Base-by-base conservation (phyloP, 1,140 invertebrate species). In the Neoseiulus cucumeris region DNA sequence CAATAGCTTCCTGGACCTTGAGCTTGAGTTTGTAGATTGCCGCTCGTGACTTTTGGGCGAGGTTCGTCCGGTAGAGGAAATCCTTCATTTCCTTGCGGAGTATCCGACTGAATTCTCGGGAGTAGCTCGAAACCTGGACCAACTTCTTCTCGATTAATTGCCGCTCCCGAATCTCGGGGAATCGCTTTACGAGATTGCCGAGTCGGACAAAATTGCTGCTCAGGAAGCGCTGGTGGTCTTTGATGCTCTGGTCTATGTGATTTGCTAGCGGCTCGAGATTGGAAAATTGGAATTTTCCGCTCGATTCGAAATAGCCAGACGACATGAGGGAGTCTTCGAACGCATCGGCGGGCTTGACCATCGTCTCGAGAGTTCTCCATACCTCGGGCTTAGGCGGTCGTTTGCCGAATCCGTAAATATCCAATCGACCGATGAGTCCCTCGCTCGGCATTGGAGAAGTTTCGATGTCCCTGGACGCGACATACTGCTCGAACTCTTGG, bases 1-100 rank as follows among this genome's bases (percentile, higher is more conserved):
- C 14, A 25, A 59, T 59, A 6, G 51, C 51, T 9, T 25, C 33
- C 22, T 59, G 51, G 5, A 59, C 51, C 22, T 25, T 59, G 51
- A 59, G 51, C 22, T 59, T 59, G 33, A 59, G 51, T 59, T 59
- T 59, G 22, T 59, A 59, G 22, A 59, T 25, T 59, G 51, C 51
- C 22, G 25, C 51, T 17, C 51, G 51, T 4, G 51, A 59, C 33
- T 59, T 59, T 20, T 25, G 25, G 14, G 51, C 51, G 14, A 59
- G 22, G 51, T 33, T 33, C 14, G 51, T 59, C 6, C 51, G 51
- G 25, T 29, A 25, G 25, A 59, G 25, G 51, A 59, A 59, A 33
- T 59, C 51, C 22, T 59, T 59, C 25, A 59, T 25, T 59, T 59
- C 51, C 33, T 59, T 59, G 17, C 51, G 51, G 14, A 59, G 22